Evolutionary conservation across 1,140 invertebrate species (phyloP).

Genomic region (Ips nitidus): DNA sequence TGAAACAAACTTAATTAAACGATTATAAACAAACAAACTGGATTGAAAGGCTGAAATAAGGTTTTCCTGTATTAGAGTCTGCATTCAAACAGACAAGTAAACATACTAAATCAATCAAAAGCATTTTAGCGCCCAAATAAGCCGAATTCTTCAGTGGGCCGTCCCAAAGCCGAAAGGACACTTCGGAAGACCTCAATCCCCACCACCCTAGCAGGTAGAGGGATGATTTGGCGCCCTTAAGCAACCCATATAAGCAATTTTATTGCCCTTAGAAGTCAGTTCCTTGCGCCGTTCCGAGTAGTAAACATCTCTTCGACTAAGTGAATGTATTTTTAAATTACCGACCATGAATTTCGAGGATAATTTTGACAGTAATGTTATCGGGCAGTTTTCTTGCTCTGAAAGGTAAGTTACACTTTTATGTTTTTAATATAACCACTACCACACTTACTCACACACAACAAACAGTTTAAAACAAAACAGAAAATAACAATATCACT

Average conservation of each 20-base stretch:
- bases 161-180: constrained; percentile 7
- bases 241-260: constrained; percentile 18
- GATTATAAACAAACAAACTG: too few species aligned
- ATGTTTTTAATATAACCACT: neutral
- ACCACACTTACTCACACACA: neutral
- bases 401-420: neutral
- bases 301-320: neutral
- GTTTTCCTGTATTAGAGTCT: too few species aligned
- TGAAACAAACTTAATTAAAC: too few species aligned
- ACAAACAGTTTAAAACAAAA: neutral
- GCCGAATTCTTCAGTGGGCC: constrained; percentile 1
- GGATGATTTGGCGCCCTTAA: constrained; percentile 31
- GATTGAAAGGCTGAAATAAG: too few species aligned
- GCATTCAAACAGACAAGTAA: too few species aligned
- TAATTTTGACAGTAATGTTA: neutral
- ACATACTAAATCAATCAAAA: neutral
- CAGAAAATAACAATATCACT: neutral
- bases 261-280: constrained; percentile 6
- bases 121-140: constrained; percentile 17
- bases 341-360: neutral
- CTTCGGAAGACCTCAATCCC: constrained; percentile 11
- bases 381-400: neutral
- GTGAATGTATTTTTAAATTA: neutral
- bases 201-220: constrained; percentile 20
- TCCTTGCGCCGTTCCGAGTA: constrained; percentile 1